Base-by-base conservation (phyloP, 2,113 vertebrate genomes). In the Drymodes brunneopygia region DNA sequence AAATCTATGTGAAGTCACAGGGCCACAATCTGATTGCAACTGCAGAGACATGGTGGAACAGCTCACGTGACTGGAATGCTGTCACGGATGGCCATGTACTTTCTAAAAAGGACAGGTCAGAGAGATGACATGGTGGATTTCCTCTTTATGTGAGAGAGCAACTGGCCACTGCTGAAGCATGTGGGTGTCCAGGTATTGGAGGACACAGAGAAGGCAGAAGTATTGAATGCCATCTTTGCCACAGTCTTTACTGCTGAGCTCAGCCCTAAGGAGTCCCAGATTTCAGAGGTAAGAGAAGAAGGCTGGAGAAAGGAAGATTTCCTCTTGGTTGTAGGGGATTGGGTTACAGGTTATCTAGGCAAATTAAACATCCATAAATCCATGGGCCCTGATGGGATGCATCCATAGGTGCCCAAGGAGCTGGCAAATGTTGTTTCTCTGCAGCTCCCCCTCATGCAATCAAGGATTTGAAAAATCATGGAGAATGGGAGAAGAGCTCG, bases 121-220 rank as follows among this genome's bases (percentile, higher is more conserved):
- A 47, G 42, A 29, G 23, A 6, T 1, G 12, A 65, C 29, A 12
- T 73, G 50, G 19, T 47, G 19, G 11, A 47, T 15, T 28, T 45
- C 24, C 24, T 33, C n/a, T 40, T 54, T 29, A 8, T 24, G 9
- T 40, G 42, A 56, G 56, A 47, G 28, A n/a, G 9, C 9, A n/a
- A 15, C 19, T 28, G 19, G 38, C 38, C 38, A 0, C 40, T 73
- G 40, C 12, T 47, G 48, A 33, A 56, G 47, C 33, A 38, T 4
- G 42, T 42, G 42, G 2, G 1, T 33, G 5, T 64, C 23, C 58
- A 38, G 28, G 15, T n/a, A 64, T n/a, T 0, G 1, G 19, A 38
- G 42, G 10, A 73, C 25, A n/a, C 12, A 18, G 38, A 42, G 69
- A 38, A 28, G 6, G 12, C 3, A 54, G 8, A 38, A n/a, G 23